Evolutionary conservation across 2,888 invertebrate genomes (phyloP).

Genomic region (Oscheius onirici): DNA sequence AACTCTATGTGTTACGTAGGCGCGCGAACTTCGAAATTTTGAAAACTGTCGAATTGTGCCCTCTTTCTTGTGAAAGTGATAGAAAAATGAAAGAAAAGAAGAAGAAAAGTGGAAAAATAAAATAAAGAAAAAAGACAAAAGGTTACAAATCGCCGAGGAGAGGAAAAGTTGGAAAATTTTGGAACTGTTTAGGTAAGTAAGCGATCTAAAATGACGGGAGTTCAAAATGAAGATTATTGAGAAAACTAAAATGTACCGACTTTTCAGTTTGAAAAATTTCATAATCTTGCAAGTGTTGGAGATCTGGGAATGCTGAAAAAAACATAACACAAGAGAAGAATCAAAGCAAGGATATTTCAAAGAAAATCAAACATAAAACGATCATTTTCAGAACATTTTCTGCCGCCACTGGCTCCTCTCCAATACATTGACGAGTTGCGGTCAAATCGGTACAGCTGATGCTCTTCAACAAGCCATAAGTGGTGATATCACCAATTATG

Average conservation of each 20-base stretch:
- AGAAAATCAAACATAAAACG: too few species aligned
- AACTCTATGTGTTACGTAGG: neutral
- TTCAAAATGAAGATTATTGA: too few species aligned
- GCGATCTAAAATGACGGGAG: too few species aligned
- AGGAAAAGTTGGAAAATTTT: too few species aligned
- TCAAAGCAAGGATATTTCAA: too few species aligned
- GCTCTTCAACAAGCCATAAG: slow-evolving; percentile 47
- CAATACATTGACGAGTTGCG: slow-evolving; percentile 49
- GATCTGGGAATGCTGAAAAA: too few species aligned
- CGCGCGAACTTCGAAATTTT: neutral
- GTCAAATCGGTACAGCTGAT: slow-evolving; percentile 46
- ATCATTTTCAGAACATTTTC: slow-evolving; percentile 23
- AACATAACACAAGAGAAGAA: neutral
- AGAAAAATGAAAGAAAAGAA: neutral
- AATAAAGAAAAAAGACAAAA: neutral
- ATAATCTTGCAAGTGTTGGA: too few species aligned
- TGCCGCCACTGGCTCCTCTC: slow-evolving; percentile 43
- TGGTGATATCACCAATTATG: slow-evolving; percentile 43
- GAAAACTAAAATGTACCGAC: too few species aligned
- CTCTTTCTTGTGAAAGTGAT: neutral
- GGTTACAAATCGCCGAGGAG: too few species aligned
- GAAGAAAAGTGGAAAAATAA: neutral
- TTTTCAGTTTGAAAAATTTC: too few species aligned
- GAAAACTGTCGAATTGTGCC: neutral
- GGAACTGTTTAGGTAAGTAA: too few species aligned